Evolutionary conservation across 2,888 invertebrate genomes (phyloP).

Genomic region (Gerris lacustris): DNA sequence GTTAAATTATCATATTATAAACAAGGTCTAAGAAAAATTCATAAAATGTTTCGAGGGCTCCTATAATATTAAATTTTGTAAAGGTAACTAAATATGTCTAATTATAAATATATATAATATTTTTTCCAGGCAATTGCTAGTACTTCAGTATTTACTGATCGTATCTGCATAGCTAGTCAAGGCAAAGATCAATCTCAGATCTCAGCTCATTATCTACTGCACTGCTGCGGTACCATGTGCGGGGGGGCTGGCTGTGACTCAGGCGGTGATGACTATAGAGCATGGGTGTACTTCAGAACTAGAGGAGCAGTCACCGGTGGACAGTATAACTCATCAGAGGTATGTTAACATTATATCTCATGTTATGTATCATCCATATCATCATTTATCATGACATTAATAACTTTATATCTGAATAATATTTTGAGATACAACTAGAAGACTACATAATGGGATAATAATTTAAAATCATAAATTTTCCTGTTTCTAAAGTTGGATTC

Average conservation of each 20-base stretch:
- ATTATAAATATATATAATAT: neutral
- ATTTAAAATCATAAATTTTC: too few species aligned
- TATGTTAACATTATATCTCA: too few species aligned
- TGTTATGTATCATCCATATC: too few species aligned
- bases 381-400: too few species aligned
- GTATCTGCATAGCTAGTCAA: slow-evolving; percentile 67
- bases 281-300: slow-evolving; percentile 76
- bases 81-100: neutral
- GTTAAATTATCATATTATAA: too few species aligned
- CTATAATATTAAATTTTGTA: too few species aligned
- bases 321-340: slow-evolving; percentile 54
- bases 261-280: slow-evolving; percentile 54
- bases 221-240: slow-evolving; percentile 59
- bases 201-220: slow-evolving; percentile 70
- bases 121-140: slow-evolving; percentile 65
- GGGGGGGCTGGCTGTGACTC: slow-evolving; percentile 56
- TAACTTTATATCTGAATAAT: too few species aligned
- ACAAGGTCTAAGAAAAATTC: too few species aligned
- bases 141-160: slow-evolving; percentile 79
- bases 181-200: slow-evolving; percentile 58
- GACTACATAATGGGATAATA: too few species aligned
- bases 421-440: too few species aligned
- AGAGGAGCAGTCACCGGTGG: slow-evolving; percentile 82
- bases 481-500: too few species aligned
- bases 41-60: too few species aligned